A percentile compares a stretch with the other conserved stretches of the same genome.
Conservation (phyloP, 2,888 invertebrate genomes). For the Macrophya annulata region DNA sequence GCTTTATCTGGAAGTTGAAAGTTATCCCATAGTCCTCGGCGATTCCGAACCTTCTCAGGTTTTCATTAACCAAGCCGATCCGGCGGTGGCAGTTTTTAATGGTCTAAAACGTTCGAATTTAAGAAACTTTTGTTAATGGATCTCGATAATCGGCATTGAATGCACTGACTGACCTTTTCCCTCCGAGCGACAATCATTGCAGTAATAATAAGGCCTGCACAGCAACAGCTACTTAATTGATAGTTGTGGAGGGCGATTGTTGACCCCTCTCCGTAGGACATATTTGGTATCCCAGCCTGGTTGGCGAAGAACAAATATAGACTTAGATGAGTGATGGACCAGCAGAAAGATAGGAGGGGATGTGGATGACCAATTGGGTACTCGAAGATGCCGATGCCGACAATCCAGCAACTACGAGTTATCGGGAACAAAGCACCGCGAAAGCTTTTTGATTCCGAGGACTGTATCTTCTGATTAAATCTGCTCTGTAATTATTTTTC, state of each 20-base stretch:
- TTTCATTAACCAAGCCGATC: not conserved
- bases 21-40: not conserved
- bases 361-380: constrained; percentile 43
- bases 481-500: not conserved
- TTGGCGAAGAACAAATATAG: not conserved
- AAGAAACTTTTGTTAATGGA: not conserved
- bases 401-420: constrained; percentile 50
- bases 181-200: not conserved
- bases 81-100: not conserved
- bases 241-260: not conserved
- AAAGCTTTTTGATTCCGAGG: constrained; percentile 57
- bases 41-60: constrained; percentile 2
- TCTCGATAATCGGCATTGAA: not conserved
- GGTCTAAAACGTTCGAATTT: not conserved
- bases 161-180: not conserved
- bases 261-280: not conserved
- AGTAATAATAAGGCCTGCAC: not conserved
- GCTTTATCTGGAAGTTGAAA: not conserved
- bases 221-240: not conserved
- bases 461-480: constrained; percentile 3
- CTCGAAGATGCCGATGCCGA: constrained; percentile 60
- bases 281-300: not conserved
- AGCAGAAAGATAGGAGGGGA: not conserved
- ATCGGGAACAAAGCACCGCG: constrained; percentile 58
- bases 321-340: not conserved